phyloP scores from a whole-genome alignment of 2,888 invertebrate genomes.

The Sussaba pulchella region DNA sequence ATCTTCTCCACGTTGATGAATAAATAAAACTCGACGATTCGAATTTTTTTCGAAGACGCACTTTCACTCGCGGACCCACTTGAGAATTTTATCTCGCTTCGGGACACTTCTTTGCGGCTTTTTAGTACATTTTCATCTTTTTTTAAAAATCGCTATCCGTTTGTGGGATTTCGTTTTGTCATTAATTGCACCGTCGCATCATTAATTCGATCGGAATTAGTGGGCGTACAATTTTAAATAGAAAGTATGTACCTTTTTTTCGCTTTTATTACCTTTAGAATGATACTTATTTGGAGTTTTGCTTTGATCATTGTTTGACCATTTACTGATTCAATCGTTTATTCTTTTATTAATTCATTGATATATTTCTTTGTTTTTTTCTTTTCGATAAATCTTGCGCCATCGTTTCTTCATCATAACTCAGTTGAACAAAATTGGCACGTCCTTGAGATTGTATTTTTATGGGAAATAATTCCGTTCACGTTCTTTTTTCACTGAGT shows the following conservation, averaged over 20 bases:
- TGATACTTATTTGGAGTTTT: too few species aligned
- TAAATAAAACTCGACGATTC: constrained; percentile 27
- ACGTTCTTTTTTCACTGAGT: too few species aligned
- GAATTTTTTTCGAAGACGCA: constrained; percentile 65
- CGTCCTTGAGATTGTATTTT: too few species aligned
- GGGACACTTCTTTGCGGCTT: constrained; percentile 34
- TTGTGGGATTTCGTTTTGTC: too few species aligned
- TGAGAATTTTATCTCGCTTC: constrained; percentile 42
- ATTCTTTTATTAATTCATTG: too few species aligned
- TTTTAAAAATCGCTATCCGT: background rate
- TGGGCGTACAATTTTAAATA: background rate
- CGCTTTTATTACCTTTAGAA: too few species aligned
- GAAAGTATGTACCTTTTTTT: too few species aligned
- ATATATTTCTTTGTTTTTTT: background rate
- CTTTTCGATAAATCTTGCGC: background rate
- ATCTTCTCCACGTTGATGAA: constrained; percentile 22
- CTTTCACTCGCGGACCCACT: constrained; percentile 65
- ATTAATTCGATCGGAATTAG: background rate
- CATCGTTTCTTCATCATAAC: background rate
- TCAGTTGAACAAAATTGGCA: too few species aligned
- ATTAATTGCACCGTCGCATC: too few species aligned
- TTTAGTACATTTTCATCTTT: background rate
- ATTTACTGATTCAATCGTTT: background rate
- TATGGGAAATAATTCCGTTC: too few species aligned
- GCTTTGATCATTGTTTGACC: too few species aligned